Conservation (phyloP, 2,797 vertebrate species). For the Allobates femoralis region DNA sequence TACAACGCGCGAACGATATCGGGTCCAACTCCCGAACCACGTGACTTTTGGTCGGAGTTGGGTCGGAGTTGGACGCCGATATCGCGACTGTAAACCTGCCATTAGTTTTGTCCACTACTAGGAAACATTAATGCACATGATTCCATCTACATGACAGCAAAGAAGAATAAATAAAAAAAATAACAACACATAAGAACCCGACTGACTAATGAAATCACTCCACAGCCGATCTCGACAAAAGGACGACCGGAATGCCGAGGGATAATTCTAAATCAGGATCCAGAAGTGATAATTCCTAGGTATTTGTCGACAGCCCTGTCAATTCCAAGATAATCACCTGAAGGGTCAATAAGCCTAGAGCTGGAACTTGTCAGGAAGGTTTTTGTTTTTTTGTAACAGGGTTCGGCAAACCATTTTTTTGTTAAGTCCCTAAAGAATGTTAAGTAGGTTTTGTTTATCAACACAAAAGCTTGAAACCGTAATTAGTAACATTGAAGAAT, state of each 20-base stretch:
- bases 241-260: slow-evolving; percentile 70
- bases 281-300: slow-evolving; percentile 71
- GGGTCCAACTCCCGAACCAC: too few species aligned
- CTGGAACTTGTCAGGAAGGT: slow-evolving; percentile 64
- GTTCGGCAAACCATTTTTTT: slow-evolving; percentile 63
- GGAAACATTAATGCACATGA: too few species aligned
- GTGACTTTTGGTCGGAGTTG: too few species aligned
- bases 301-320: slow-evolving; percentile 66
- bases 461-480: slow-evolving; percentile 61
- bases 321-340: slow-evolving; percentile 68
- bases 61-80: too few species aligned
- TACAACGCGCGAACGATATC: too few species aligned
- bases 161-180: slow-evolving; percentile 66
- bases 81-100: too few species aligned
- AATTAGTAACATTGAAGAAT: slow-evolving; percentile 68
- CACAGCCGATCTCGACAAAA: slow-evolving; percentile 67
- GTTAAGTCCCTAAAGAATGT: slow-evolving; percentile 68
- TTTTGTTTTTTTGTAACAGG: slow-evolving; percentile 48
- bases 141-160: slow-evolving; percentile 45
- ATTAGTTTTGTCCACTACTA: neutral
- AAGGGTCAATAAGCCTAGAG: slow-evolving; percentile 66
- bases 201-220: slow-evolving; percentile 73
- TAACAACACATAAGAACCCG: slow-evolving; percentile 70
- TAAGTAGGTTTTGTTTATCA: slow-evolving; percentile 69
- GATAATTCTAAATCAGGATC: slow-evolving; percentile 71